Conservation (phyloP, 2,797 vertebrate genomes). For the Syngnathus acus region DNA sequence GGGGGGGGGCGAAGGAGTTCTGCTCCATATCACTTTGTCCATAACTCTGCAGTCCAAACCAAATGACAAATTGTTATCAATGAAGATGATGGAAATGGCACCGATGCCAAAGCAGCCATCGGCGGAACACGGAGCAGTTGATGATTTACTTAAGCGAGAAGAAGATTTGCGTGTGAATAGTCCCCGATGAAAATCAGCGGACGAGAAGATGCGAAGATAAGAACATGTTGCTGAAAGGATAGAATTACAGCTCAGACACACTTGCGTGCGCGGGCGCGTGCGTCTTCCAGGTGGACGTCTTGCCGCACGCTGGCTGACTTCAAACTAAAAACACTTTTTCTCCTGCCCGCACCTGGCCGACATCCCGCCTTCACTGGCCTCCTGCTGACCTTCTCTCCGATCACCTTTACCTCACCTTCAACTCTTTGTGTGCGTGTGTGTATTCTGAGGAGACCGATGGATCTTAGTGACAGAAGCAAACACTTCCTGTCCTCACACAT, state of each 20-base stretch:
- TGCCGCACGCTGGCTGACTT: background rate
- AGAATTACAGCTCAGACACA: constrained; percentile 31
- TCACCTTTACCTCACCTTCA: constrained; percentile 2
- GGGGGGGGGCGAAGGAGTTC: background rate
- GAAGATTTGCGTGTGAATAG: constrained; percentile 50
- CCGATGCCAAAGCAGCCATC: background rate
- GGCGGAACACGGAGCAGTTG: background rate
- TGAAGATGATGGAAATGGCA: background rate
- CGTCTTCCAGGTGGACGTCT: background rate
- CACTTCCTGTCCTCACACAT: constrained; percentile 35
- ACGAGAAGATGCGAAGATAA: constrained; percentile 41
- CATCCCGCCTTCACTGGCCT: background rate
- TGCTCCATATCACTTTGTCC: background rate
- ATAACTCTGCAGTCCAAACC: background rate
- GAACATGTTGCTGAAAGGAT: constrained; percentile 43
- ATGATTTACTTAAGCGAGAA: constrained; percentile 49
- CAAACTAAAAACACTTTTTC: background rate
- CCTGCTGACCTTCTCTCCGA: background rate
- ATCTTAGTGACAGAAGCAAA: constrained; percentile 2
- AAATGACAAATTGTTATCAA: background rate
- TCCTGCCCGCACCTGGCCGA: background rate
- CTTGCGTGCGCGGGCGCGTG: background rate
- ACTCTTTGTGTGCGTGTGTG: background rate
- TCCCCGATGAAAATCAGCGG: constrained; percentile 48
- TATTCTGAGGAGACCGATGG: background rate